Evolutionary conservation across 1,140 invertebrate genomes (phyloP), one percentile per base, ranked within the genome.

Genomic region (Lithobius niger): DNA sequence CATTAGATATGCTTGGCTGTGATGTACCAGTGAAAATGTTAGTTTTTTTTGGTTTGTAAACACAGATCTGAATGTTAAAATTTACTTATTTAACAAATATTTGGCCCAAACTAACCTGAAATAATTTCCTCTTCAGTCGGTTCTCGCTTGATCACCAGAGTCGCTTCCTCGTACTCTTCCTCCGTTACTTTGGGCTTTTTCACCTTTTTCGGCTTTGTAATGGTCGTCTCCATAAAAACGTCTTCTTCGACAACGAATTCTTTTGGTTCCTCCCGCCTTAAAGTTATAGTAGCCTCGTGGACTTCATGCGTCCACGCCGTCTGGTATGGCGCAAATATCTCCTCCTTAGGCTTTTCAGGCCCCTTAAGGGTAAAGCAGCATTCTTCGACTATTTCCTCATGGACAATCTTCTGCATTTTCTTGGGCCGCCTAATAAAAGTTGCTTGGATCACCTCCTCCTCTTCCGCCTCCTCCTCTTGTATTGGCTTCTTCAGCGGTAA

Each of bases 121-220:
- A 45, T 45, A 45, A 4, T 10, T 19, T 45, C 43, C 4, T 18
- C 4, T 45, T 45, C 4, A 10, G 43, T 16, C 4, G 6, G 4
- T 21, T 13, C 3, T 19, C 18, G 57, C 18, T 52, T 44, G 25
- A 47, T 45, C 2, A 50, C 15, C 26, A 54, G 47, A 25, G 48
- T 36, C 13, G 70, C 61, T 59, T 77, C 73, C 50, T 73, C 71
- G 15, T 63, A 65, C 52, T 68, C 68, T 43, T 58, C 64, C 18
- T 66, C 57, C 21, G 64, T 57, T 26, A 63, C 56, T 48, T 66
- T 67, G 19, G 28, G 1, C 44, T 54, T 21, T 54, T 59, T 57
- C 40, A 43, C 66, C 3, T 16, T 0, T 6, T 50, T 63, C 59
- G 43, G 65, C 4, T 54, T 44, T 36, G 66, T 61, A 26, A 67